Evolutionary conservation across 2,113 vertebrate genomes (phyloP), one percentile per base, ranked within the genome.

Genomic region (Potamarius usumacintae): DNA sequence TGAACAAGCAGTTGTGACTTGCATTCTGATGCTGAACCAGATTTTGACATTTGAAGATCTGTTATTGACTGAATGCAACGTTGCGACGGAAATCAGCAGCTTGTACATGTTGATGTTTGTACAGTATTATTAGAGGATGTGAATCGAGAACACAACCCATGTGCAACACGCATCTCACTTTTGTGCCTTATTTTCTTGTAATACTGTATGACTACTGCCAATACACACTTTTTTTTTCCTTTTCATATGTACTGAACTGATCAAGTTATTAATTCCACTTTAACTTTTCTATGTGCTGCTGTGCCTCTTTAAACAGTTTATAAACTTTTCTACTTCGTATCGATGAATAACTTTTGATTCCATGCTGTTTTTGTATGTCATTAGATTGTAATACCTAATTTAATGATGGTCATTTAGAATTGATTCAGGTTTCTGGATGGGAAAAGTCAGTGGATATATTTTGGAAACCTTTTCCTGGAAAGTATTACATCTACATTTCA

Each of bases 261-360:
- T 8, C 10, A 7, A 60, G 10, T 78, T 78, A 10, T 42, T 55
- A 42, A 50, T 71, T 76, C 22, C 67, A 62, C 42, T 72, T 67
- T 17, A 62, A 57, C 62, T 17, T 83, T 86, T 81, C 48, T 53
- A 55, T 34, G 17, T 62, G 20, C 65, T 67, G 48, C 72, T 71
- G 81, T 83, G 83, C 62, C 34, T 86, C 53, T 80, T 34, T 60
- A 5, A 65, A 79, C 79, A 18, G 30, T 82, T 89, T 74, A 67
- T 79, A 53, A 48, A 82, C 81, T 86, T 72, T 84, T 82, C 30
- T 82, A 82, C 30, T 87, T 87, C 65, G 30, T 65, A 87, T 27
- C 62, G 25, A 65, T 58, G 78, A 72, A 14, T 72, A 55, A 84
- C 42, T 34, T 25, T 18, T 7, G 48, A 53, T 83, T 83, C 30